Conservation (phyloP, 2,797 vertebrate species). For the Monodelphis domestica region DNA sequence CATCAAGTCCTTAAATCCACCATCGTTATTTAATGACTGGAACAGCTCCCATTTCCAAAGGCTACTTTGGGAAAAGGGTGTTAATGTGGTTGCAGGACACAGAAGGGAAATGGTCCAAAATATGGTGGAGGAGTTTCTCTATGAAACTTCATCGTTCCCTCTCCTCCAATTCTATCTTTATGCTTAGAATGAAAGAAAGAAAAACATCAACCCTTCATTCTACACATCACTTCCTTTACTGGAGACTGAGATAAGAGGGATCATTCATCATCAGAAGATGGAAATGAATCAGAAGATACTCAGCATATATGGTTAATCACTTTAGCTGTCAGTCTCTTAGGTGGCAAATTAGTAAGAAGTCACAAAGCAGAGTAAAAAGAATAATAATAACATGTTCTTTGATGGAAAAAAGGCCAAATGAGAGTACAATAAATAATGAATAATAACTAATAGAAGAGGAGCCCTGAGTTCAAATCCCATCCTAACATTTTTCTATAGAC, state of each 20-base stretch:
- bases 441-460: background rate
- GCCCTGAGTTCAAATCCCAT: background rate
- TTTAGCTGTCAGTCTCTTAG: background rate
- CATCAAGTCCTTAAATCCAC: constrained; percentile 12
- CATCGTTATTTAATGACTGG: background rate
- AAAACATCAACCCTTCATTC: too few species aligned
- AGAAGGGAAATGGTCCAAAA: background rate
- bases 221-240: too few species aligned
- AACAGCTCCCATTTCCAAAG: background rate
- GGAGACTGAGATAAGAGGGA: too few species aligned
- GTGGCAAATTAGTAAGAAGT: background rate
- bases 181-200: too few species aligned
- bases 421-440: background rate
- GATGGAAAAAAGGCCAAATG: background rate
- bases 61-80: background rate
- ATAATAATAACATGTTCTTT: background rate
- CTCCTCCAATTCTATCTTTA: too few species aligned
- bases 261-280: too few species aligned
- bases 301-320: background rate
- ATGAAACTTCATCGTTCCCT: too few species aligned
- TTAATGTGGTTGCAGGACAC: background rate
- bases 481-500: background rate
- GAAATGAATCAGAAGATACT: constrained; percentile 8
- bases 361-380: background rate
- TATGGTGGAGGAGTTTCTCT: background rate